Evolutionary conservation across 2,113 vertebrate genomes (phyloP), one percentile per base, ranked within the genome.

Genomic region (Symphodus melops): DNA sequence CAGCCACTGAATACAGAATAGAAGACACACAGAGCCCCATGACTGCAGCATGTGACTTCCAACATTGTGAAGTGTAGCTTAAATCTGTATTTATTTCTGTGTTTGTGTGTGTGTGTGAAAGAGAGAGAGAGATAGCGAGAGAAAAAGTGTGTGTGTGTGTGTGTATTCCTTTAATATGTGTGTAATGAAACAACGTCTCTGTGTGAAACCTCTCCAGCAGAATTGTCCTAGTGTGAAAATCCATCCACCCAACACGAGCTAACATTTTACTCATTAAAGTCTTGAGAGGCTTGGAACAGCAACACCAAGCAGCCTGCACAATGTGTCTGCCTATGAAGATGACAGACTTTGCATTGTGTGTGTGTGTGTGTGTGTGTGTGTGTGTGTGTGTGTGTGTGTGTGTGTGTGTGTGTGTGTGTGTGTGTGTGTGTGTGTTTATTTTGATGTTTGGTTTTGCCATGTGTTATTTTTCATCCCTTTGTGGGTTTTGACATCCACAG

Each of bases 211-310:
- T 87, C 81, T 81, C 70, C 49, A 37, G 82, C 51, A 86, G 84
- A 86, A 86, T 84, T 75, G 83, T 55, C 91, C 85, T 81, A 48
- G 62, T 75, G 88, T 86, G 89, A 87, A 85, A 92, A 89, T 89
- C 81, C 78, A 86, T 86, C 77, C 70, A 28, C 67, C 60, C 87
- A 65, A 86, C 81, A 71, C 69, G 77, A 79, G 67, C 75, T 78
- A 82, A 86, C 83, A 83, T 89, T 89, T 89, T 83, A 81, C 86
- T 89, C 87, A 87, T 85, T 88, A 85, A 77, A 82, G 82, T 85
- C 84, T 79, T 79, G 56, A 87, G 83, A 86, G 81, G 48, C 73
- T 68, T 82, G 76, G 68, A 49, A 44, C 68, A 81, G 69, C 79
- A 90, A 86, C 73, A 63, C 75, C 68, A 77, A 81, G 58, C 77